Conservation (phyloP, 2,113 vertebrate species). For the Lamprotornis superbus region DNA sequence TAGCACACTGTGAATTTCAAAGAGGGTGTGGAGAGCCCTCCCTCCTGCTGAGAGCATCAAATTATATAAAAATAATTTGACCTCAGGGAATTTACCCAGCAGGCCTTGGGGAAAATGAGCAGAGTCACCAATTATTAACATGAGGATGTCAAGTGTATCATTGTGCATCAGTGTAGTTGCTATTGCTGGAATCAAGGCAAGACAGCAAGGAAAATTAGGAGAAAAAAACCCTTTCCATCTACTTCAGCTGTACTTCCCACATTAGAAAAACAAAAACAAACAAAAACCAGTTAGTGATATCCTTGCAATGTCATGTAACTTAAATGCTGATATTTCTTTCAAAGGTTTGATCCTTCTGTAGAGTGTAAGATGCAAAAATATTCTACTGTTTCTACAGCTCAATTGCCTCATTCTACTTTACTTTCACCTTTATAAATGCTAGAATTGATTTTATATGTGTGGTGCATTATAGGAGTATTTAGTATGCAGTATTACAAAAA, state of each 20-base stretch:
- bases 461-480: neutral
- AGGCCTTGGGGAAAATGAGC: neutral
- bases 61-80: neutral
- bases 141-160: neutral
- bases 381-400: neutral
- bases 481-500: neutral
- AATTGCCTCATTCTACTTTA: neutral
- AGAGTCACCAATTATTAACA: neutral
- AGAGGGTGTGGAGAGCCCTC: neutral
- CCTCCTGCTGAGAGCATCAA: neutral
- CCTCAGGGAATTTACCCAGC: neutral
- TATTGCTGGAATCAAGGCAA: neutral
- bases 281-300: accelerated
- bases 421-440: neutral
- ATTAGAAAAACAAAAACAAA: neutral
- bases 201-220: neutral
- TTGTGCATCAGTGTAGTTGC: neutral
- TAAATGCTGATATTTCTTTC: neutral
- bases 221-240: neutral
- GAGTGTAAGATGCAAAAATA: neutral
- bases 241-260: neutral
- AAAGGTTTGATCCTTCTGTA: neutral
- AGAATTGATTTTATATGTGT: neutral
- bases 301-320: neutral
- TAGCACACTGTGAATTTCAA: neutral